Evolutionary conservation across 2,888 invertebrate genomes (phyloP).

Genomic region (Hoplodrina ambigua): DNA sequence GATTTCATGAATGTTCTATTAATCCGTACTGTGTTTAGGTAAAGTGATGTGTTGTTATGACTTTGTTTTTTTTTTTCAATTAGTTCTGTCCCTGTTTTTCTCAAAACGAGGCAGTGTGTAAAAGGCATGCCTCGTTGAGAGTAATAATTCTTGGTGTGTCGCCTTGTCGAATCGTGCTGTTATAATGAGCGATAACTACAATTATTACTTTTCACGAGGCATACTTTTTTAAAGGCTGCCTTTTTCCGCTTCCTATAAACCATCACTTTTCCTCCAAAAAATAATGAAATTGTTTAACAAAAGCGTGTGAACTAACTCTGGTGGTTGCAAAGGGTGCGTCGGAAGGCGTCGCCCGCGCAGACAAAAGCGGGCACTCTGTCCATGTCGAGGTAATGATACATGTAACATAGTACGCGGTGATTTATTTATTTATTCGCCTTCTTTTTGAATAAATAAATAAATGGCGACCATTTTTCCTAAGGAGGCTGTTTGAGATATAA

Average conservation of each 20-base stretch:
- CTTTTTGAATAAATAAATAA: constrained; percentile 36
- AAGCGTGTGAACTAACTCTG: constrained; percentile 73
- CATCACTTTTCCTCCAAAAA: constrained; percentile 37
- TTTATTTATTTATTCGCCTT: constrained; percentile 20
- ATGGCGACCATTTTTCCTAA: constrained; percentile 2
- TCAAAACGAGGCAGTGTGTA: neutral
- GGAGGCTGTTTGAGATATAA: constrained; percentile 9
- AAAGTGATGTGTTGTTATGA: constrained; percentile 29
- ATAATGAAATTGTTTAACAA: constrained; percentile 40
- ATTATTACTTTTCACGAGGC: neutral
- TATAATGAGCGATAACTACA: no score
- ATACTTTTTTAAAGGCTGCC: neutral
- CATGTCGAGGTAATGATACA: constrained; percentile 91
- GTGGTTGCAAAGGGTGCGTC: constrained; percentile 91
- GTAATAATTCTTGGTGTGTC: neutral
- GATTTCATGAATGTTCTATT: constrained; percentile 25
- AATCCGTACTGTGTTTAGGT: constrained; percentile 38
- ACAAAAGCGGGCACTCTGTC: constrained; percentile 90
- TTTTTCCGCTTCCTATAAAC: neutral
- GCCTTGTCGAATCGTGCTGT: no score
- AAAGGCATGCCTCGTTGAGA: neutral
- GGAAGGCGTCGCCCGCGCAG: constrained; percentile 93
- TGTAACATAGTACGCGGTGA: constrained; percentile 48
- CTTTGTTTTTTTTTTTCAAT: neutral
- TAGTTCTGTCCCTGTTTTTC: neutral